Conservation (phyloP, 2,888 invertebrate species). For the Melanophora roralis region DNA sequence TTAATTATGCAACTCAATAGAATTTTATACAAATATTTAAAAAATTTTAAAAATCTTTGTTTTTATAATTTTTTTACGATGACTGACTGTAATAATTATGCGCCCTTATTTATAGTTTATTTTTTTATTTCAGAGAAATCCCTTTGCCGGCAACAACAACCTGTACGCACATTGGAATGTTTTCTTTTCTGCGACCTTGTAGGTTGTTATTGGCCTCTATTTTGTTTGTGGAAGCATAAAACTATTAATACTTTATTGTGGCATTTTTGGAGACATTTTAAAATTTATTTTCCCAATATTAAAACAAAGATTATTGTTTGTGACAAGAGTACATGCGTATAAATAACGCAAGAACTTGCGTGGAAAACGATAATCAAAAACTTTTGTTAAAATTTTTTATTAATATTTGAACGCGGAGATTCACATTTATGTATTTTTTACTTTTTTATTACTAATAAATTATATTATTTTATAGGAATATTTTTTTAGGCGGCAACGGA, state of each 20-base stretch:
- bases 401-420: too few species aligned
- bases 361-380: too few species aligned
- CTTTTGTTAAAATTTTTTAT: too few species aligned
- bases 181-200: slow-evolving; percentile 20
- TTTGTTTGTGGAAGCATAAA: not conserved
- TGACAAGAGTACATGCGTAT: not conserved
- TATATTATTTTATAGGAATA: too few species aligned
- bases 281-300: not conserved
- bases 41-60: too few species aligned
- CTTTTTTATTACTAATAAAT: too few species aligned
- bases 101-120: slow-evolving; percentile 3
- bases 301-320: not conserved
- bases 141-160: slow-evolving; percentile 9
- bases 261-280: not conserved
- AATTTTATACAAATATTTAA: too few species aligned
- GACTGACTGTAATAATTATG: not conserved
- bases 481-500: too few species aligned
- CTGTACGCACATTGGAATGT: not conserved
- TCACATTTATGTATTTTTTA: too few species aligned
- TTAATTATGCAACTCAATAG: too few species aligned
- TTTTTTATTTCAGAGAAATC: not conserved
- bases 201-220: slow-evolving; percentile 15
- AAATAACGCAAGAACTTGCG: too few species aligned
- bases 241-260: slow-evolving; percentile 10
- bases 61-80: too few species aligned